Base-by-base conservation (phyloP, 2,888 invertebrate genomes). In the Temnothorax ravouxi region DNA sequence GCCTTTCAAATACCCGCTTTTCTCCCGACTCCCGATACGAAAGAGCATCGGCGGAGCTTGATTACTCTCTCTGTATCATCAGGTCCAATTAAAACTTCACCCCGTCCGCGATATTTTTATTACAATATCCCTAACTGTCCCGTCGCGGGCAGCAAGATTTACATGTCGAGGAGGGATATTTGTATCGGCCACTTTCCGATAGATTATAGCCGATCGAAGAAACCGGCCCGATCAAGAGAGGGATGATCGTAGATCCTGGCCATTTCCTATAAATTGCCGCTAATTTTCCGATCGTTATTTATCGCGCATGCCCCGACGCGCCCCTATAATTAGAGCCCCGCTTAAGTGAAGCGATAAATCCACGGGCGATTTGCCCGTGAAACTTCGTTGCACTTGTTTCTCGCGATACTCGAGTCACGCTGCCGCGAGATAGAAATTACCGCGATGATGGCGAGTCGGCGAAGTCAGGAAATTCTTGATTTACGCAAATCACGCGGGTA, bases 281-380 rank as follows among this genome's bases (percentile, higher is more conserved):
- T 80, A 80, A 80, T 71, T 80, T 80, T 71, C 79, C 34, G 25
- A 50, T 50, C 72, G 72, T 80, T 80, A 80, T 80, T 80, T 80
- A 80, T 80, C 72, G 72, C 72, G 25, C 25, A 34, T 71, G 47
- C 56, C 56, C n/a, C 47, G 79, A 71, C 72, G 79, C 38, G 52
- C 41, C 59, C 59, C 79, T 59, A 71, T 79, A 79, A 79, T 79
- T 79, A 80, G 47, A 71, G 72, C 18, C 38, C 59, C 3, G 34
- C 21, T 34, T 59, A 9, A 59, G 79, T 25, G 59, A 47, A 47
- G 72, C 79, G 79, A 80, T 80, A 80, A 80, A 80, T 80, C 72
- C 71, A 34, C 21, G 44, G 50, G 38, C 79, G 72, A 71, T 71
- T 38, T 38, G 59, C 41, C 47, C 59, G 72, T 50, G 72, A 71